phyloP scores from a whole-genome alignment of 2,113 vertebrate species.

The Oxyura jamaicensis region DNA sequence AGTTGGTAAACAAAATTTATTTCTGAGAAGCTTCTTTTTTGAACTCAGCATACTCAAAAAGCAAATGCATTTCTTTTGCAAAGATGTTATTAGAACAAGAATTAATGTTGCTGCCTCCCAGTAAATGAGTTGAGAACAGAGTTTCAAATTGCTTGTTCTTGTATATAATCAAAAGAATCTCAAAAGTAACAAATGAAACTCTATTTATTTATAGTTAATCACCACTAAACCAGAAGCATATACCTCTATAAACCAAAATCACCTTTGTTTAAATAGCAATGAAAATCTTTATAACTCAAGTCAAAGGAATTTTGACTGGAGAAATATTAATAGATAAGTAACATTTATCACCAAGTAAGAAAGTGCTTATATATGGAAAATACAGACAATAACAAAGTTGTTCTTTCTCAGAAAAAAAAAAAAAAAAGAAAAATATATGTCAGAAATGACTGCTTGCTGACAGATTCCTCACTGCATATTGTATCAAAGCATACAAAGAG shows the following conservation, averaged over 20 bases:
- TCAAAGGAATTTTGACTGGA: neutral
- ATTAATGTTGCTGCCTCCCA: neutral
- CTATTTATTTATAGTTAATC: neutral
- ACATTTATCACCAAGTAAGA: neutral
- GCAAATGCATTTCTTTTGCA: accelerated
- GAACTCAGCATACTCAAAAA: neutral
- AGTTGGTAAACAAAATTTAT: neutral
- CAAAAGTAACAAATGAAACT: neutral
- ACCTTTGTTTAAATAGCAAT: neutral
- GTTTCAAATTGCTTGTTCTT: neutral
- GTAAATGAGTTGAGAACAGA: neutral
- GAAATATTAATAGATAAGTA: neutral
- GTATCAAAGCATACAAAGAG: neutral
- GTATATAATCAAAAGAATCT: neutral
- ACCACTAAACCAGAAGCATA: neutral
- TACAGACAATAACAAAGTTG: neutral
- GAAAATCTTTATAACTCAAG: neutral
- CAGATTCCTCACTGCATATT: neutral
- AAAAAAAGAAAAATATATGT: neutral
- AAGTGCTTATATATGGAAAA: neutral
- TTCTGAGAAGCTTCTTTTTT: neutral
- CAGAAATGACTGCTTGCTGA: neutral
- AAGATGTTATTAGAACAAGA: neutral
- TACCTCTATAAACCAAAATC: neutral
- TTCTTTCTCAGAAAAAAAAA: neutral